phyloP scores from a whole-genome alignment of 2,113 vertebrate species.

The Thinocorus orbignyianus region DNA sequence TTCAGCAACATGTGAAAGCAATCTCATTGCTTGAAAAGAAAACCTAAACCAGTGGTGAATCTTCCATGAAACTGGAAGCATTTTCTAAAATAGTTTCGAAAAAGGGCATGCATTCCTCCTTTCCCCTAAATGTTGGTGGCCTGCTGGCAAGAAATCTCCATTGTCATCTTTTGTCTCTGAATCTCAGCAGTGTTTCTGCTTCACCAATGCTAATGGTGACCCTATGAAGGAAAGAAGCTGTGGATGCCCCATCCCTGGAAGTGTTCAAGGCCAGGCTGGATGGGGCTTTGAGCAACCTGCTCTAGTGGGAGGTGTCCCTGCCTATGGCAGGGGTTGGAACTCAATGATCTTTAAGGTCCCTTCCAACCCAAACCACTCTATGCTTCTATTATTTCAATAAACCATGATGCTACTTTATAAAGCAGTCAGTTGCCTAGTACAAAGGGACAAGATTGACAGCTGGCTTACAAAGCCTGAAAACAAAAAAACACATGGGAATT shows the following conservation, averaged over 20 bases:
- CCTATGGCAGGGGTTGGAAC: too few relatives aligned
- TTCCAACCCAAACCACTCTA: too few relatives aligned
- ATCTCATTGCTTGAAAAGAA: background rate
- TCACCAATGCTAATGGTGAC: background rate
- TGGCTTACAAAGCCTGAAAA: background rate
- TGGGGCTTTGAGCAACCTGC: too few relatives aligned
- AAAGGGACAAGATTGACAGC: background rate
- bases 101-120: background rate
- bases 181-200: background rate
- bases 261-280: too few relatives aligned
- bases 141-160: background rate
- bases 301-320: too few relatives aligned
- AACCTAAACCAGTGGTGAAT: background rate
- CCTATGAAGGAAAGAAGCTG: background rate
- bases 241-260: too few relatives aligned
- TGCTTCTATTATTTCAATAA: background rate
- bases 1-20: background rate
- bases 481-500: background rate
- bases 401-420: background rate
- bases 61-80: background rate
- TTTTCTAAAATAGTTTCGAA: background rate
- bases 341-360: too few relatives aligned
- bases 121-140: background rate
- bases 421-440: background rate
- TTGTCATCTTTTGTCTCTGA: background rate